Conservation (phyloP, 1,140 invertebrate genomes). For the Bombus sibiricus region DNA sequence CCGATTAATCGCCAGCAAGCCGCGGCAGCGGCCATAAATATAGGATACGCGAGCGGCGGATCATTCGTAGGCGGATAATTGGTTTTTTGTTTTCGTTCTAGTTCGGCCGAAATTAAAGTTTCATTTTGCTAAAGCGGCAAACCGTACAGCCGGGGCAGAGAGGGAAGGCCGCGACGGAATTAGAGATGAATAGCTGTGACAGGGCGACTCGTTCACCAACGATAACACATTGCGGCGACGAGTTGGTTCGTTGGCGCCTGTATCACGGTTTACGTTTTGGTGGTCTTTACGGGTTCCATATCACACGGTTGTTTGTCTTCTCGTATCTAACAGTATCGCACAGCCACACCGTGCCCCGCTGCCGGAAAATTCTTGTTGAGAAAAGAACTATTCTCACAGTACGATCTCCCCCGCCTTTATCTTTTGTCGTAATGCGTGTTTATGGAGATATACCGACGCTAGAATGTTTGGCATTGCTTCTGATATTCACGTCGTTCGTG, state of each 20-base stretch:
- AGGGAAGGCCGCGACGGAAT: constrained; percentile 35
- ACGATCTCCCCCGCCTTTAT: too few relatives aligned
- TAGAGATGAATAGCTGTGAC: constrained; percentile 67
- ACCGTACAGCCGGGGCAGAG: neutral
- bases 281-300: constrained; percentile 62
- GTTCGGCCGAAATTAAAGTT: constrained; percentile 61
- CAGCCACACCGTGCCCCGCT: neutral
- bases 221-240: constrained; percentile 68
- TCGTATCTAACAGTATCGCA: constrained; percentile 38
- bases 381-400: neutral
- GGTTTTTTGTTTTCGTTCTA: constrained; percentile 43
- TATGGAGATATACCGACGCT: too few relatives aligned
- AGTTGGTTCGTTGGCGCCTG: constrained; percentile 66
- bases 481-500: too few relatives aligned
- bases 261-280: constrained; percentile 67
- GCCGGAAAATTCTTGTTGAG: constrained; percentile 44
- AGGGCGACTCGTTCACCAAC: constrained; percentile 64
- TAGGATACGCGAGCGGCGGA: neutral
- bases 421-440: too few relatives aligned
- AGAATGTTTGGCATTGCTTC: too few relatives aligned
- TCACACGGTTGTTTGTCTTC: constrained; percentile 63
- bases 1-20: constrained; percentile 39
- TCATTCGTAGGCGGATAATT: constrained; percentile 42
- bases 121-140: constrained; percentile 62
- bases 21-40: constrained; percentile 29